These are phyloP conservation scores for Dendrophyllia cribrosa DNA, from an alignment of 64 coral and sea anemone genomes.

Conservation along the genomic window DNA sequence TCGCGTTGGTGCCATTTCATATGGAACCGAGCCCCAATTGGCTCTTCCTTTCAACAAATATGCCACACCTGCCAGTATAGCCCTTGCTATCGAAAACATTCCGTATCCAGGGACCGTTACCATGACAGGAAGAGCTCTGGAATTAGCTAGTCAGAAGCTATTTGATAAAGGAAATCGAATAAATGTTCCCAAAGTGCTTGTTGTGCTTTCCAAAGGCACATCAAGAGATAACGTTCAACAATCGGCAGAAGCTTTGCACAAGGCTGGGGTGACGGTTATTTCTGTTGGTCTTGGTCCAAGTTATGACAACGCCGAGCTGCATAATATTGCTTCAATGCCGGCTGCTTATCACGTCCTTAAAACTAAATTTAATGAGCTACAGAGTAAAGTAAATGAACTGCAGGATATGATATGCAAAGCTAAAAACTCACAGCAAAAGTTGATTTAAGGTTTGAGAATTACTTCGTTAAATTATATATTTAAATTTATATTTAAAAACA, in stretches of 20 bases:
- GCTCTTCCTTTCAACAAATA: conserved; percentile 54
- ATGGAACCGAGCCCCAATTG: conserved; percentile 52
- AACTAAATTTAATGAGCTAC: conserved; percentile 53
- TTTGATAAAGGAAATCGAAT: conserved; percentile 53
- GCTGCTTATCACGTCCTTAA: conserved; percentile 47
- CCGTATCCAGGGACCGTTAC: conserved; percentile 59
- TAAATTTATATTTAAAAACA: no score
- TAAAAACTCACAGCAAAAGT: not conserved
- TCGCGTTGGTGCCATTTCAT: conserved; percentile 60
- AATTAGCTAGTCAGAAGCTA: conserved; percentile 35
- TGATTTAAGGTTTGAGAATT: not conserved
- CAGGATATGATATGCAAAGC: conserved; percentile 64
- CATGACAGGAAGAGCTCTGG: conserved; percentile 67
- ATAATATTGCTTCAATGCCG: conserved; percentile 62
- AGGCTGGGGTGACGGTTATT: conserved; percentile 56
- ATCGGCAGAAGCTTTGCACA: conserved; percentile 60
- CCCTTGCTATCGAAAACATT: conserved; percentile 54
- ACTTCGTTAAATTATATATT: no score
- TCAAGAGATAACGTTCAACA: conserved; percentile 46
- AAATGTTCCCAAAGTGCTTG: conserved; percentile 69
- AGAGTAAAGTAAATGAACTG: conserved; percentile 44
- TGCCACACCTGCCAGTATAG: not conserved
- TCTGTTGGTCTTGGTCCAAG: conserved; percentile 69
- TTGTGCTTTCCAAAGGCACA: conserved; percentile 51
- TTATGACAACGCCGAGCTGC: conserved; percentile 40